Evolutionary conservation across 2,113 vertebrate species (phyloP).

Genomic region (Telmatochromis sp.): DNA sequence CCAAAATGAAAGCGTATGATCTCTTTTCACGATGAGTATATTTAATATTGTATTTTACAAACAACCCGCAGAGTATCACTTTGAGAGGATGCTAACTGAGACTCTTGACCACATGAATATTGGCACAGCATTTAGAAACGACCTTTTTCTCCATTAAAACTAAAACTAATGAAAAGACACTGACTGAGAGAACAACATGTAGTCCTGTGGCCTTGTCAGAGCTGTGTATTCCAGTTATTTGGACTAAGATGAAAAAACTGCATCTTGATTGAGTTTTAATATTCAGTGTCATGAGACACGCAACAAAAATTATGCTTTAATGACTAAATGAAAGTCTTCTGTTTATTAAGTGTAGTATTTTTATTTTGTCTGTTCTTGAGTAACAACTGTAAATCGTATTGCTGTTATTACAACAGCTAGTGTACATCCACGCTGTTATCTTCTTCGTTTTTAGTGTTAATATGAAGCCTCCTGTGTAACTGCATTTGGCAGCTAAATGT

Average conservation of each 20-base stretch:
- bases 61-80: fast-evolving
- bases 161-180: not conserved
- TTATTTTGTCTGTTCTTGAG: not conserved
- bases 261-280: not conserved
- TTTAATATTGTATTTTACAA: not conserved
- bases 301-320: fast-evolving
- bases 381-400: not conserved
- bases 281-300: not conserved
- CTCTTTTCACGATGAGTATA: not conserved
- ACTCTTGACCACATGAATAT: not conserved
- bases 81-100: not conserved
- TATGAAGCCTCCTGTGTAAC: not conserved
- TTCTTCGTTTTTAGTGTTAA: fast-evolving
- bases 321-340: not conserved
- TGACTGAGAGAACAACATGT: fast-evolving
- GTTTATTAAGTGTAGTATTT: not conserved
- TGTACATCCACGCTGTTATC: not conserved
- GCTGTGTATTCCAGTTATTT: not conserved
- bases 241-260: not conserved
- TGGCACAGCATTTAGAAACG: not conserved
- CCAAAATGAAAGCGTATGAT: not conserved
- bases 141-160: not conserved
- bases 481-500: not conserved
- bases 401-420: not conserved
- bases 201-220: not conserved